Conservation (phyloP, 2,113 vertebrate genomes). For the Trichechus manatus region DNA sequence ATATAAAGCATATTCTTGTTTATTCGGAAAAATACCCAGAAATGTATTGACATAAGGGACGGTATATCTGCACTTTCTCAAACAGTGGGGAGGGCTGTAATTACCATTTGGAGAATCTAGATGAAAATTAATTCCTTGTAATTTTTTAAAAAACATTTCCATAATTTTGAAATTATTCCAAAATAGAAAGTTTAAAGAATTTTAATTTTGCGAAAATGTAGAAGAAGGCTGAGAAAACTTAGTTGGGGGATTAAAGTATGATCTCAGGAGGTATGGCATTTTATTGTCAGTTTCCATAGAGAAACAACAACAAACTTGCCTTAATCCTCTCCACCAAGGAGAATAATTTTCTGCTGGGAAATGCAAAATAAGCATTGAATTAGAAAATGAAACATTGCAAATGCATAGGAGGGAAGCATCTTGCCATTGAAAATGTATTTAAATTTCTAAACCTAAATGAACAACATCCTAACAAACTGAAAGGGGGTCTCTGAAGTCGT, state of each 20-base stretch:
- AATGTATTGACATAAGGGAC: neutral
- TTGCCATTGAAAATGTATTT: constrained; percentile 11
- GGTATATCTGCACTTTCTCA: neutral
- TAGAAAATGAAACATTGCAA: neutral
- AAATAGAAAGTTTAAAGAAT: constrained; percentile 17
- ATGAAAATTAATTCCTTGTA: neutral
- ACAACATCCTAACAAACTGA: neutral
- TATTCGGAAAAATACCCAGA: neutral
- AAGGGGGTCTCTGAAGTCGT: neutral
- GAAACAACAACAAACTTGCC: neutral
- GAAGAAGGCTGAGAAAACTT: neutral
- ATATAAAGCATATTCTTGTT: neutral
- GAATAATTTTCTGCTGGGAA: neutral
- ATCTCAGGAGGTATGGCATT: neutral
- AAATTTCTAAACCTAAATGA: constrained; percentile 20
- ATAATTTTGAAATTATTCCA: constrained; percentile 41
- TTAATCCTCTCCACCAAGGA: neutral
- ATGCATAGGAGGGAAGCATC: neutral
- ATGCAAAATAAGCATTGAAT: constrained; percentile 39
- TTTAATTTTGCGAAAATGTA: neutral
- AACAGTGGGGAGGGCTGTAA: neutral
- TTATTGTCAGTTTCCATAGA: neutral
- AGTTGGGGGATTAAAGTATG: neutral
- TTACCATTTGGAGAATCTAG: neutral
- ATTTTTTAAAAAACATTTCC: neutral